Evolutionary conservation across 1,140 invertebrate genomes (phyloP).

Genomic region (Macrobrachium rosenbergii): DNA sequence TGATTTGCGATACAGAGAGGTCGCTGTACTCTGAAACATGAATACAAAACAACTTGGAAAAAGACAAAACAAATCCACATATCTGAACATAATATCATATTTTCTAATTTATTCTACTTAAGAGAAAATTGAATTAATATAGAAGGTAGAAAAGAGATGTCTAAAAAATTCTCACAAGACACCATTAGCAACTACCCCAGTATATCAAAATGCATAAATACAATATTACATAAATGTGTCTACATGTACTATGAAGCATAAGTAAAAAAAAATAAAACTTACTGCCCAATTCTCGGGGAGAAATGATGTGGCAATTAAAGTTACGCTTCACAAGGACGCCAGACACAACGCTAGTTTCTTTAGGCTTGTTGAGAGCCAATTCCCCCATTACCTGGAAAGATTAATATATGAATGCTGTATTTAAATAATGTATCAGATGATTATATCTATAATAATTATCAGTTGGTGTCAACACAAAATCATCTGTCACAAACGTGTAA

Average conservation of each 20-base stretch:
- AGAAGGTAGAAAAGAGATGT: background rate
- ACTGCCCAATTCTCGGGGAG: slow-evolving; percentile 88
- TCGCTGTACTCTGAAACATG: slow-evolving; percentile 85
- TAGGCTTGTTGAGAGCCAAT: slow-evolving; percentile 86
- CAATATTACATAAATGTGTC: too few species aligned
- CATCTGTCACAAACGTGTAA: too few species aligned
- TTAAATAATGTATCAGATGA: too few species aligned
- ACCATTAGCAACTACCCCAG: too few species aligned
- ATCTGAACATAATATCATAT: too few species aligned
- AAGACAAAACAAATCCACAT: slow-evolving; percentile 31
- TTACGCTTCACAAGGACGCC: slow-evolving; percentile 97
- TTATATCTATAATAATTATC: too few species aligned
- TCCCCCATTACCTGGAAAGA: slow-evolving; percentile 82
- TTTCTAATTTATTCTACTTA: background rate
- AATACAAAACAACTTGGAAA: slow-evolving; percentile 71
- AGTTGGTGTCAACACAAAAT: too few species aligned
- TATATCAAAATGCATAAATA: too few species aligned
- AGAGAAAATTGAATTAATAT: background rate
- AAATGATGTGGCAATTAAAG: slow-evolving; percentile 97
- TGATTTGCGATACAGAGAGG: slow-evolving; percentile 91
- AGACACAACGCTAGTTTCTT: slow-evolving; percentile 84
- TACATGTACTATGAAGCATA: too few species aligned
- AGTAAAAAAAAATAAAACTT: background rate
- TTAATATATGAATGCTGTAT: background rate
- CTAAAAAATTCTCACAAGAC: background rate